Percentiles rank a stretch among this genome's conserved stretches.
Conservation (phyloP, 2,797 vertebrate species). For the Phoeniculus purpureus region DNA sequence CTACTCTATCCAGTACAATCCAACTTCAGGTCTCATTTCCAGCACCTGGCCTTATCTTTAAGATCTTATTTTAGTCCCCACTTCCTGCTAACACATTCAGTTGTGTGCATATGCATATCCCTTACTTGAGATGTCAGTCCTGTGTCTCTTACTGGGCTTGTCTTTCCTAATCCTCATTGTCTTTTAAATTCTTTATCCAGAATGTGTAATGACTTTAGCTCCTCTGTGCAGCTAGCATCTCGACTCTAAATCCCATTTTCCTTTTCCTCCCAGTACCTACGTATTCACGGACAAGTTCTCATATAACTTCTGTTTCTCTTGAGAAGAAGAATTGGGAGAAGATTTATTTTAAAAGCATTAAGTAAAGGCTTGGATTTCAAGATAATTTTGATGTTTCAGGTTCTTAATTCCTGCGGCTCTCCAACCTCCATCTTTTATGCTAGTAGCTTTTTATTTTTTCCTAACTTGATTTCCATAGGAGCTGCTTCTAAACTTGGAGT, state of each 20-base stretch:
- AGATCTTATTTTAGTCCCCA: neutral
- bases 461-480: neutral
- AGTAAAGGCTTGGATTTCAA: neutral
- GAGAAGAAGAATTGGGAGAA: neutral
- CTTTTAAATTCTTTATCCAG: neutral
- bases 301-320: neutral
- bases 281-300: neutral
- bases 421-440: neutral
- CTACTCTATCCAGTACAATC: neutral
- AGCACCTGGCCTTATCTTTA: neutral
- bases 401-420: neutral
- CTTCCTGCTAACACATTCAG: neutral
- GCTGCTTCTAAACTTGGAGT: neutral
- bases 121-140: neutral
- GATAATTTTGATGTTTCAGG: neutral
- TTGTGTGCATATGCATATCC: rapidly evolving
- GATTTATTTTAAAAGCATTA: neutral
- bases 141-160: neutral
- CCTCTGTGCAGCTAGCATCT: neutral
- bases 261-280: neutral
- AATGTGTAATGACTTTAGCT: neutral
- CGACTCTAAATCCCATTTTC: neutral
- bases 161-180: neutral
- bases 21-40: neutral
- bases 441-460: neutral